Evolutionary conservation across 92 coral and sea anemone species (phyloP).

Genomic region (Porites evermanni): DNA sequence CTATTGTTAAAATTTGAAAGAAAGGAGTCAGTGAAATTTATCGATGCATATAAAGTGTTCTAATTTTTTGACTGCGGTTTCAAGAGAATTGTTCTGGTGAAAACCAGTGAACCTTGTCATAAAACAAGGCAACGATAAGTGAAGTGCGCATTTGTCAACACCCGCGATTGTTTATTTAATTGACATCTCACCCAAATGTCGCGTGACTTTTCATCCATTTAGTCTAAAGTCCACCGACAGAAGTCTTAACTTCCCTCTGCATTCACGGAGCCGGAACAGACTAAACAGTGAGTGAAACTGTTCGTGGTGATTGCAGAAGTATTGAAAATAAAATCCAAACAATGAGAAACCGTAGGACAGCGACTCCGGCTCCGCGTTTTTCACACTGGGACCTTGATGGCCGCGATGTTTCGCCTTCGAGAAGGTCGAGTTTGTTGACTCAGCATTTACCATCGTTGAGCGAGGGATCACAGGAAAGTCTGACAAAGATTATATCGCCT

Average conservation of each 20-base stretch:
- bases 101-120: background rate
- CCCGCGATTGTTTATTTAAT: conserved; percentile 5
- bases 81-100: background rate
- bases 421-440: background rate
- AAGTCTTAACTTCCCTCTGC: background rate
- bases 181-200: background rate
- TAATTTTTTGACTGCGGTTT: background rate
- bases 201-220: conserved; percentile 23
- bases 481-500: conserved; percentile 20
- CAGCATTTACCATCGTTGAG: conserved; percentile 30
- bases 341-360: conserved; percentile 29
- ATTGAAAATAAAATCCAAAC: background rate
- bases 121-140: background rate
- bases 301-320: background rate
- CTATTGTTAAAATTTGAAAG: background rate
- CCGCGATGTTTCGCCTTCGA: conserved; percentile 9
- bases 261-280: conserved; percentile 1
- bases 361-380: conserved; percentile 14
- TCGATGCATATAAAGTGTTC: background rate
- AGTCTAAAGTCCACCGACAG: background rate
- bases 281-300: background rate
- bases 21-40: conserved; percentile 1
- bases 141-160: background rate
- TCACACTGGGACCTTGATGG: background rate
- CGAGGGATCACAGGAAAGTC: conserved; percentile 28